Evolutionary conservation across 2,797 vertebrate genomes (phyloP), one percentile per base, ranked within the genome.

Genomic region (Alosa sapidissima): DNA sequence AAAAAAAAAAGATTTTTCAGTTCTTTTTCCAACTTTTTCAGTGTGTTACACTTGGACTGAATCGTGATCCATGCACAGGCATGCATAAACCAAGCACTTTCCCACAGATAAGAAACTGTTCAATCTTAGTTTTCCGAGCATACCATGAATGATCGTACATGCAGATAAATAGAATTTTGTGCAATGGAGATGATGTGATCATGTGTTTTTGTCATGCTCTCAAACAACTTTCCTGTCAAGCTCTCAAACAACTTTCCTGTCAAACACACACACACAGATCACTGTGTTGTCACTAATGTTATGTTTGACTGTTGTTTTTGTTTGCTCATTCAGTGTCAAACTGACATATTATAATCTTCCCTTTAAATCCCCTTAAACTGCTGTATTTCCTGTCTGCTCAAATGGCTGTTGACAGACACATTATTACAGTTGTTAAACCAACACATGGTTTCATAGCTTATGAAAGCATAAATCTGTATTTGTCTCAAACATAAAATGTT

Each of bases 21-120:
- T 28, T 28, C 28, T 28, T 28, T 16, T 14, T 75, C 68, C 6
- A 41, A 75, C 36, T 45, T 14, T 75, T 75, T 75, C 33, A 10
- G 41, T 72, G 65, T 72, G 65, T 72, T 72, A 33, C 33, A 36
- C 65, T 72, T 72, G 65, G 65, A 72, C 65, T 41, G 36, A 75
- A 45, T 41, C 6, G 16, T 41, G 68, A 45, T 33, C 62, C 62
- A 21, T 45, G 33, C 11, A 6, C 14, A 16, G 3, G 24, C 24
- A 14, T 45, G 36, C 33, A 33, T 75, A 13, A 72, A 75, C 36
- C 55, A n/a, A 21, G 55, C 55, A 58, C 55, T 58, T 58, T 58
- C 55, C 55, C 55, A 41, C 33, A 41, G 33, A 75, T 75, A 2
- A 16, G 33, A 75, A 19, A 11, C 62, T 33, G 5, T 65, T 62